Evolutionary conservation across 2,113 vertebrate species (phyloP), one percentile per base, ranked within the genome.

Genomic region (Dicentrarchus labrax): DNA sequence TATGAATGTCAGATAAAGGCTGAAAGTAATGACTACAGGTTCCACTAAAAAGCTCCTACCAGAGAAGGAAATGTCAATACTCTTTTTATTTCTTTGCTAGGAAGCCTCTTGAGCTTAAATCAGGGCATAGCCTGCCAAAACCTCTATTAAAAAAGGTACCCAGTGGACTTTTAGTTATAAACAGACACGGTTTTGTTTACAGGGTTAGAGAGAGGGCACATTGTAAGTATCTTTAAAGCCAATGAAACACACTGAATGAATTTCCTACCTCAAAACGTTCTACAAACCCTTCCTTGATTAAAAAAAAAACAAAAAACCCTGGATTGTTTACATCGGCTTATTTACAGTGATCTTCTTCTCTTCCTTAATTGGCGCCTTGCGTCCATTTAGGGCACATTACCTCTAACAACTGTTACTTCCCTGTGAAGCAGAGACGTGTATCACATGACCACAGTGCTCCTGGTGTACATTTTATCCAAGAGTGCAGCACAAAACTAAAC

Each of bases 181-280:
- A 86, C 76, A 84, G 72, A 64, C 39, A 4, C 1, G 17, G n/a
- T 8, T 71, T 76, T 88, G 81, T 85, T 86, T 88, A 80, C 67
- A 79, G n/a, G 15, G 30, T 79, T 54, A 17, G 59, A 70, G 61
- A 72, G 19, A 22, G 21, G 10, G 21, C 54, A 78, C 50, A 53
- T 30, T 60, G 12, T 64, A 39, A 45, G 39, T 64, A 19, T 83
- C 51, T 24, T 60, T 66, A 41, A 75, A n/a, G 78, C 50, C 56
- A 64, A 74, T 56, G 47, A 76, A 85, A 57, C 30, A 85, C 8
- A 7, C 56, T 82, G 74, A 61, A 83, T 69, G 45, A 5, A 75
- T 81, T 82, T 76, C n/a, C 54, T 53, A 43, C 5, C 21, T 43
- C 36, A 74, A 75, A 72, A 74, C 24, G 74, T 50, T 47, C 30